Conservation (phyloP, 2,113 vertebrate species). For the Zosterops pallidus region DNA sequence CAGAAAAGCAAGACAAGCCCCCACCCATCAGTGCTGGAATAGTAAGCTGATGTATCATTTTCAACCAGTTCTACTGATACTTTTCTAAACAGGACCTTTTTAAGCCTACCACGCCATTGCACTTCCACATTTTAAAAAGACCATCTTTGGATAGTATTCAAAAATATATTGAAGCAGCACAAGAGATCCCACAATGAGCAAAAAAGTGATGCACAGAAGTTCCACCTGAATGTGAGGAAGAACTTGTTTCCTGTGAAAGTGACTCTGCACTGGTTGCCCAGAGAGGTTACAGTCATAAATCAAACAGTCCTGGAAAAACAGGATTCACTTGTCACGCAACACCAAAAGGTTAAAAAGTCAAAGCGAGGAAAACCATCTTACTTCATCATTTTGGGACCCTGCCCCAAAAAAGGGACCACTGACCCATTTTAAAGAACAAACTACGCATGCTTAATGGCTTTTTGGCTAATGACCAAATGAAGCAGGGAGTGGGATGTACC, state of each 20-base stretch:
- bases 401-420: too few species aligned
- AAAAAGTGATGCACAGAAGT: neutral
- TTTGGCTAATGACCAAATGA: too few species aligned
- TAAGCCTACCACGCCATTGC: fast-evolving
- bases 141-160: neutral
- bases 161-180: fast-evolving
- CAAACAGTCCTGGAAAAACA: too few species aligned
- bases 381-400: too few species aligned
- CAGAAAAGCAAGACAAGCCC: neutral
- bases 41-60: fast-evolving
- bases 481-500: too few species aligned
- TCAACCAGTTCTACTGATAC: neutral
- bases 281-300: too few species aligned
- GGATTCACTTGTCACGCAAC: too few species aligned
- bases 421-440: too few species aligned
- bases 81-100: neutral
- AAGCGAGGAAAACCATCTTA: too few species aligned
- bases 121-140: neutral
- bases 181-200: neutral
- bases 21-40: fast-evolving
- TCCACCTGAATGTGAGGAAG: neutral
- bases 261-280: neutral
- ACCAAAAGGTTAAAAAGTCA: too few species aligned
- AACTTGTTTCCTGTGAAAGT: neutral
- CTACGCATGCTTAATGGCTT: too few species aligned